Conservation (phyloP, 2,888 invertebrate species). For the Cepaea hortensis region DNA sequence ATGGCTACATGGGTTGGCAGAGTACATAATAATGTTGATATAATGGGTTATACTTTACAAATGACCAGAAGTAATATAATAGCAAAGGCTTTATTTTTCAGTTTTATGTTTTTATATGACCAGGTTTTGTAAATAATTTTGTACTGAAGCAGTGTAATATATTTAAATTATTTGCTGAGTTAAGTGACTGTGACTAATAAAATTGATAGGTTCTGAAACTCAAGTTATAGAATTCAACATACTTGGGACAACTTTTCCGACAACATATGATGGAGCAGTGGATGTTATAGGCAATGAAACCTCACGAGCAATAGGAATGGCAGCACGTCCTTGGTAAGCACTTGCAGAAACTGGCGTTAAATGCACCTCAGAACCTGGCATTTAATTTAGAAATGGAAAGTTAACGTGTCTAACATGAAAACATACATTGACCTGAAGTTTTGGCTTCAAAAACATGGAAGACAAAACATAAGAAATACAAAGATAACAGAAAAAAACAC, state of each 20-base stretch:
- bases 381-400: constrained; percentile 5
- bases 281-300: constrained; percentile 51
- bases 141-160: no score
- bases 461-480: not conserved
- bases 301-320: constrained; percentile 53
- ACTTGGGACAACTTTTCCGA: constrained; percentile 56
- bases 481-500: not conserved
- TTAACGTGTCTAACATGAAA: no score
- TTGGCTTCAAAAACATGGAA: not conserved
- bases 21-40: no score
- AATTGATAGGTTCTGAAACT: no score
- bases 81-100: no score
- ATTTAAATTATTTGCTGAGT: no score
- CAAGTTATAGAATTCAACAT: constrained; percentile 30
- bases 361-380: constrained; percentile 51
- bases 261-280: constrained; percentile 53
- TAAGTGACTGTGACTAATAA: no score
- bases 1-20: no score
- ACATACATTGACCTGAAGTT: not conserved
- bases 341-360: constrained; percentile 48
- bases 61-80: no score
- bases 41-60: no score
- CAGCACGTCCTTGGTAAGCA: constrained; percentile 57
- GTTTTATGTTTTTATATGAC: no score
- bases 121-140: no score